Conservation (phyloP, 1,140 invertebrate genomes). For the Drosophila littoralis region DNA sequence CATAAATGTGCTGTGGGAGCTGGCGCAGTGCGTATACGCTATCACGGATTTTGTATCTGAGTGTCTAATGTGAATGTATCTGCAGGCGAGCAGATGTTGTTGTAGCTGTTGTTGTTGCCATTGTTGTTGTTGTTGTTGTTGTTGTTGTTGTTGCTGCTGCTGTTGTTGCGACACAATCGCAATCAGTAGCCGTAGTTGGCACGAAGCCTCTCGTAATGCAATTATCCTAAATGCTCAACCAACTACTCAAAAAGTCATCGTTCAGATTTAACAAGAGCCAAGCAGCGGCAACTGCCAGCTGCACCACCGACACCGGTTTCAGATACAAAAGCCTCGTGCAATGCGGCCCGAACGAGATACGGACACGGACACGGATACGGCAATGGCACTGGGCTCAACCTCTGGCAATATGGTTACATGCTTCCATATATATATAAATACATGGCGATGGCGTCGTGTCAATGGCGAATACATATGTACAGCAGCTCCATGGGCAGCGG, state of each 20-base stretch:
- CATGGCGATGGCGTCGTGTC: slow-evolving; percentile 32
- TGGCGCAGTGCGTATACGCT: slow-evolving; percentile 64
- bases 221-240: slow-evolving; percentile 81
- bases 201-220: slow-evolving; percentile 65
- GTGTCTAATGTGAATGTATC: slow-evolving; percentile 24
- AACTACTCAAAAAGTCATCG: slow-evolving; percentile 84
- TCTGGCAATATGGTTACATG: slow-evolving; percentile 23
- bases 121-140: slow-evolving; percentile 15
- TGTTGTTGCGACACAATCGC: slow-evolving; percentile 23
- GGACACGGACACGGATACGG: slow-evolving; percentile 28
- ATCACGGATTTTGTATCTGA: slow-evolving; percentile 33
- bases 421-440: not conserved
- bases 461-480: slow-evolving; percentile 43
- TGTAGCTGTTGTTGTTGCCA: not conserved
- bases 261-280: slow-evolving; percentile 80
- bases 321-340: slow-evolving; percentile 41
- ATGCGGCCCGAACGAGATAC: slow-evolving; percentile 26
- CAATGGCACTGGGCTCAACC: slow-evolving; percentile 20
- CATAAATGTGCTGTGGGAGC: slow-evolving; percentile 39
- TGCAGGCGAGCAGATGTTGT: slow-evolving; percentile 7
- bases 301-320: slow-evolving; percentile 38
- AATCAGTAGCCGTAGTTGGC: slow-evolving; percentile 40
- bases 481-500: not conserved
- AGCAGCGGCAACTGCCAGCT: slow-evolving; percentile 47
- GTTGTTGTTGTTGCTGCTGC: slow-evolving; percentile 5